Base-by-base conservation (phyloP, 2,888 invertebrate genomes). In the Crocallis elinguaria region DNA sequence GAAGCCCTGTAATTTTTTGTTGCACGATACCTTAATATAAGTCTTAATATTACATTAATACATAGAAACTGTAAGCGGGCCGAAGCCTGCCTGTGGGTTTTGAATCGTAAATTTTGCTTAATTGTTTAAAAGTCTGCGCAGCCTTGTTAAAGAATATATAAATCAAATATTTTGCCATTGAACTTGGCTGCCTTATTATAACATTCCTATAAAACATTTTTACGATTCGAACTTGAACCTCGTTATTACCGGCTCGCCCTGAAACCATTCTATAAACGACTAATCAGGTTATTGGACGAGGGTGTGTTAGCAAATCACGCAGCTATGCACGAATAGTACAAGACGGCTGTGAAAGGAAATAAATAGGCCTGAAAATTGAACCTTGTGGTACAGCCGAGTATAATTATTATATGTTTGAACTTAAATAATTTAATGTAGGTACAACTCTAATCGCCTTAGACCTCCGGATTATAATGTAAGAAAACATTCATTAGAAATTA, bases 141-240 rank as follows among this genome's bases (percentile, higher is more conserved):
- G n/a, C n/a, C n/a, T n/a, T n/a, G n/a, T n/a, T n/a, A n/a, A 23
- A 1, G 23, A 23, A 8, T 2, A 8, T 3, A 23, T 23, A 6
- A 2, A 4, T 6, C 6, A 25, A n/a, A n/a, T 25, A 9, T 25
- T 3, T 23, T 29, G 39, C 11, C 35, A 45, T 39, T 51, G 51
- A 51, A 51, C 51, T 45, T 45, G 44, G 6, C 8, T 13, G 39
- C 45, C 39, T n/a, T 36, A 46, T 52, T 46, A 52, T 30, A 46
- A 41, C 46, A 52, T 52, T 46, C 46, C 30, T 14, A 52, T 30
- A 46, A 42, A 42, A 33, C 53, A 43, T 44, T 54, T 46, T 54
- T 44, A 49, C 29, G 49, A 36, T 6, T n/a, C 27, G 54, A 54
- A 54, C 49, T 54, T 54, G 54, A 42, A 33, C 39, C 29, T 21